Evolutionary conservation across 2,113 vertebrate genomes (phyloP), one percentile per base, ranked within the genome.

Genomic region (Forbesichthys papilliferus): DNA sequence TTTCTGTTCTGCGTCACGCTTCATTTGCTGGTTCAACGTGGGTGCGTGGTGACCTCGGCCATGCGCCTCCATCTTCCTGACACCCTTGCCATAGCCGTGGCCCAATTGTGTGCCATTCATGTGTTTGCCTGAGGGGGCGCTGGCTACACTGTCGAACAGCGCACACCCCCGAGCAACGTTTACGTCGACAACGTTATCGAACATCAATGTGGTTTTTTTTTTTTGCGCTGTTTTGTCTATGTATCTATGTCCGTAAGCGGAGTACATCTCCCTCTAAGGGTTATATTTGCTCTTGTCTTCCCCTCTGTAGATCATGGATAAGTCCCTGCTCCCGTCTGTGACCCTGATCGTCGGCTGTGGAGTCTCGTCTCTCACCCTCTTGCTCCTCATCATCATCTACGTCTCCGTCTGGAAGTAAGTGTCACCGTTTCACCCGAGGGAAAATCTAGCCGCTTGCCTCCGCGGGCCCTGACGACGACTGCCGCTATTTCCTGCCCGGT

Each of bases 361-460:
- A 75, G 98, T 99, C 85, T 99, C 97, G 14, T 98, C 97, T 5
- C 93, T 98, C 84, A 98, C 98, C 16, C 94, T 99, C 70, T 92
- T 99, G 75, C 93, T 99, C 86, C 94, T 99, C 83, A 95, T 99
- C 85, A 98, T 98, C 94, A 98, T 99, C 92, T 99, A 99, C 10
- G 96, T 98, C 87, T 98, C 98, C 0, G 98, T 99, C 75, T 99
- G 98, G 98, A 98, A 96, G 97, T 99, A 93, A 93, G 94, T 82
- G 49, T 27, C 27, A 27, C 27, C 27, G 27, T 10, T 58, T 3
- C 81, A 68, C 27, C 10, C 4, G 0, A n/a, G 82, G 71, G 53
- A 58, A 48, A 60, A 27, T 66, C 48, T 1, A 11, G 16, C 62
- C 16, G 36, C 9, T 33, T 7, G 12, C 65, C 33, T 62, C 59